Percentiles rank a stretch among this genome's conserved stretches.
Evolutionary conservation across 2,113 vertebrate genomes (phyloP).

Genomic region (Sclerurus mexicanus): DNA sequence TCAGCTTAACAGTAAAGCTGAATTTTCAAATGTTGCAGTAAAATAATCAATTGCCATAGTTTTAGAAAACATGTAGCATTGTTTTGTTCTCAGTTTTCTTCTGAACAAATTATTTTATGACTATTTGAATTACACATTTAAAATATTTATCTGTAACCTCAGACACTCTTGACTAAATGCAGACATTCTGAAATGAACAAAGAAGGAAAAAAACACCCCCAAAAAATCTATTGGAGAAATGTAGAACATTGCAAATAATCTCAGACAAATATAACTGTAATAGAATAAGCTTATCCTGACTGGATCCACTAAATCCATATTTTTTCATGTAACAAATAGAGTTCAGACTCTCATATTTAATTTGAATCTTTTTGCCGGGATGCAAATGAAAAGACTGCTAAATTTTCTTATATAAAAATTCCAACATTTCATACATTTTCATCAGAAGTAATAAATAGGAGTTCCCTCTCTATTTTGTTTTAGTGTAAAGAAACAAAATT

Average conservation of each 20-base stretch:
- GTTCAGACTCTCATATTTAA: not conserved
- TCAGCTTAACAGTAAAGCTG: not conserved
- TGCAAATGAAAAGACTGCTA: not conserved
- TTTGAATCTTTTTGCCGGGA: not conserved
- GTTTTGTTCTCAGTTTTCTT: not conserved
- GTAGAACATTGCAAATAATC: not conserved
- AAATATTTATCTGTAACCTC: not conserved
- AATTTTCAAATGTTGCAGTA: not conserved
- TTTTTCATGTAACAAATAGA: not conserved
- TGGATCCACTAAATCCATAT: not conserved
- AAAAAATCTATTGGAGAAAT: not conserved
- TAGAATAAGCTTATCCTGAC: not conserved
- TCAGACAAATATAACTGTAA: not conserved
- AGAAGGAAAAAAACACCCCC: not conserved
- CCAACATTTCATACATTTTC: not conserved
- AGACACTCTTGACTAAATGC: not conserved
- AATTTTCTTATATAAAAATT: not conserved
- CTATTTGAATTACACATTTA: not conserved
- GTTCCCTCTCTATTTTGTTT: not conserved
- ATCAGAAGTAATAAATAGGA: not conserved
- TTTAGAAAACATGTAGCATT: not conserved
- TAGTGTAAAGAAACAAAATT: not conserved
- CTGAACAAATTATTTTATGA: not conserved
- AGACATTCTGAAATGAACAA: not conserved
- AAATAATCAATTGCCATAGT: rapidly evolving